These are phyloP conservation scores for Dendrocincla fuliginosa DNA, from an alignment of 2,797 vertebrate species.

Conservation along the genomic window DNA sequence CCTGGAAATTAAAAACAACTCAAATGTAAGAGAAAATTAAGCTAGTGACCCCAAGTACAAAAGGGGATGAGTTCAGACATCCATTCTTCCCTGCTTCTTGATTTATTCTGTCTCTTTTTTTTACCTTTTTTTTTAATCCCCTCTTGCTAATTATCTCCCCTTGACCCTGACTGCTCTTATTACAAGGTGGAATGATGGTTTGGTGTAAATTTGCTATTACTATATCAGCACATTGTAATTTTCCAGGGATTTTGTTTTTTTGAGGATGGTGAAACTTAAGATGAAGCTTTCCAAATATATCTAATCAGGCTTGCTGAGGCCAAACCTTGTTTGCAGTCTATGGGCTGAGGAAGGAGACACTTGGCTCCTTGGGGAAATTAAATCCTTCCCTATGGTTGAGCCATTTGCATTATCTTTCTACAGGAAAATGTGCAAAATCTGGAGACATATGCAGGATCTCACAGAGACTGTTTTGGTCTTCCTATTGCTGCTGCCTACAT, in stretches of 20 bases:
- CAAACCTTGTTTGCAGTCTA: not conserved
- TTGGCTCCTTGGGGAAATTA: not conserved
- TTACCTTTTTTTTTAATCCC: not conserved
- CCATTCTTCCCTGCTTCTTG: not conserved
- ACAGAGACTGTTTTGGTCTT: not conserved
- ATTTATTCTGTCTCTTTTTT: not conserved
- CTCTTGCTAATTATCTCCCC: not conserved
- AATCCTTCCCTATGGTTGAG: not conserved
- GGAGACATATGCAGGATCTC: not conserved
- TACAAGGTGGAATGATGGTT: not conserved
- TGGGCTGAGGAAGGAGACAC: not conserved
- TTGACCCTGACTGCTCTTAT: not conserved
- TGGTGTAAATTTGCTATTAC: not conserved
- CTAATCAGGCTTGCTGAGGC: not conserved
- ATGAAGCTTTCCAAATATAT: not conserved
- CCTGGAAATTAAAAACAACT: conserved; percentile 76
- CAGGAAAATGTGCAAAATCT: not conserved
- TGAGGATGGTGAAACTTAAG: not conserved
- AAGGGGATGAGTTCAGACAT: conserved; percentile 59
- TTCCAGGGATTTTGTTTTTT: not conserved
- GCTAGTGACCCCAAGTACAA: conserved; percentile 59
- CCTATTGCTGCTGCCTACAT: not conserved
- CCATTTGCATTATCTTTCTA: not conserved
- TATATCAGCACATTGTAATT: not conserved
- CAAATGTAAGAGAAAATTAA: conserved; percentile 69